A percentile compares a stretch with the other conserved stretches of the same genome.
Evolutionary conservation across 2,797 vertebrate species (phyloP).

Genomic region (Sebastes taczanowskii): DNA sequence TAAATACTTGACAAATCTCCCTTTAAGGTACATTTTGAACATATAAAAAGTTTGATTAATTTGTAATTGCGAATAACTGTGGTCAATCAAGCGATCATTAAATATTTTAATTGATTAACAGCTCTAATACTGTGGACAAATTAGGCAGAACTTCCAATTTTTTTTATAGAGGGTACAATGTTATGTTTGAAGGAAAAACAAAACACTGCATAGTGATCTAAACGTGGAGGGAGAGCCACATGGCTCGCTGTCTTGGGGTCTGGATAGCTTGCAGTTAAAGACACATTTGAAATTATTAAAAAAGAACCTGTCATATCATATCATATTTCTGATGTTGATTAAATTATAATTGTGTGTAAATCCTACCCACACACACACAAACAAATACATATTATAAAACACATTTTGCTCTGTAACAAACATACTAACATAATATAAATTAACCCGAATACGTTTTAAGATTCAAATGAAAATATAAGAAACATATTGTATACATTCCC

Average conservation of each 20-base stretch:
- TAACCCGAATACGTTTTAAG: fast-evolving
- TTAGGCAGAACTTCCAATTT: not conserved
- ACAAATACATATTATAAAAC: not conserved
- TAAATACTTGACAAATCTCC: too few relatives aligned
- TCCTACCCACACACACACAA: not conserved
- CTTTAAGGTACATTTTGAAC: too few relatives aligned
- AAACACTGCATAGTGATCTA: not conserved
- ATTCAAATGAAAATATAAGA: not conserved
- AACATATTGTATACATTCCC: not conserved
- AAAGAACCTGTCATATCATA: not conserved
- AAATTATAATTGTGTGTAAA: not conserved
- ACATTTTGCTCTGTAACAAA: not conserved
- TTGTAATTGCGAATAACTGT: too few relatives aligned
- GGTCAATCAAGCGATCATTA: too few relatives aligned
- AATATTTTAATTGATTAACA: too few relatives aligned
- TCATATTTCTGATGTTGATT: not conserved
- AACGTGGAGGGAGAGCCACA: not conserved
- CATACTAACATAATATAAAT: not conserved
- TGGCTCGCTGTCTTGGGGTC: not conserved
- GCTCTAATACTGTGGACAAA: not conserved
- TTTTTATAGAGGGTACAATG: not conserved
- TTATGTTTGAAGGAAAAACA: not conserved
- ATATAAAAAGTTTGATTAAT: too few relatives aligned
- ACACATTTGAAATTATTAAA: not conserved
- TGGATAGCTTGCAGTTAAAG: not conserved